These are phyloP conservation scores for Aleiodes leptofemur DNA, from an alignment of 2,888 invertebrate species.

Conservation along the genomic window DNA sequence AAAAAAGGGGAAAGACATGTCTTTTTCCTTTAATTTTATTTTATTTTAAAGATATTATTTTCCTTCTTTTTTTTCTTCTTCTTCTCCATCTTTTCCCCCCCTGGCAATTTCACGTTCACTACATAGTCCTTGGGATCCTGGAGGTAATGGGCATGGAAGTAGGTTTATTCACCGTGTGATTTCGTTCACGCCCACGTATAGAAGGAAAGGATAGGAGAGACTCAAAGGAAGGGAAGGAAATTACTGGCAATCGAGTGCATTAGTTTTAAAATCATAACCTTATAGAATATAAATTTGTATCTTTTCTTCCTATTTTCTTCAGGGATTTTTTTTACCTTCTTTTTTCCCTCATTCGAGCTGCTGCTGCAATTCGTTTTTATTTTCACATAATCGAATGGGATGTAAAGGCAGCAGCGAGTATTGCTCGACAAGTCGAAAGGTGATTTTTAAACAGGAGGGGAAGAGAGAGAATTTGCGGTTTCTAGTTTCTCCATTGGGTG, in stretches of 20 bases:
- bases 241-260: constrained; percentile 46
- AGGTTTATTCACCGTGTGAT: constrained; percentile 49
- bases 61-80: constrained; percentile 36
- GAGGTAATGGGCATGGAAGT: constrained; percentile 47
- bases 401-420: constrained; percentile 30
- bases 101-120: constrained; percentile 42
- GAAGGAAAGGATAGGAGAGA: constrained; percentile 1
- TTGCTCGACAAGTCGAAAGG: constrained; percentile 37
- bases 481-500: constrained; percentile 27
- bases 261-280: constrained; percentile 47
- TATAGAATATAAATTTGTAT: constrained; percentile 19
- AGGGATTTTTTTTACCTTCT: background rate
- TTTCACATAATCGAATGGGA: constrained; percentile 15
- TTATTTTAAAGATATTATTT: constrained; percentile 43
- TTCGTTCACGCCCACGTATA: constrained; percentile 47
- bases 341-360: background rate
- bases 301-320: background rate
- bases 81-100: background rate
- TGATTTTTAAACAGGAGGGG: constrained; percentile 6
- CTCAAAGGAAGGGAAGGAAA: constrained; percentile 41
- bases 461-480: constrained; percentile 29
- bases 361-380: background rate
- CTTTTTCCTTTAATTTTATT: constrained; percentile 43
- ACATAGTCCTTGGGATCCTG: constrained; percentile 40
- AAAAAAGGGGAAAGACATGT: constrained; percentile 2